Conservation (phyloP, 2,888 invertebrate genomes). For the Luperina testacea region DNA sequence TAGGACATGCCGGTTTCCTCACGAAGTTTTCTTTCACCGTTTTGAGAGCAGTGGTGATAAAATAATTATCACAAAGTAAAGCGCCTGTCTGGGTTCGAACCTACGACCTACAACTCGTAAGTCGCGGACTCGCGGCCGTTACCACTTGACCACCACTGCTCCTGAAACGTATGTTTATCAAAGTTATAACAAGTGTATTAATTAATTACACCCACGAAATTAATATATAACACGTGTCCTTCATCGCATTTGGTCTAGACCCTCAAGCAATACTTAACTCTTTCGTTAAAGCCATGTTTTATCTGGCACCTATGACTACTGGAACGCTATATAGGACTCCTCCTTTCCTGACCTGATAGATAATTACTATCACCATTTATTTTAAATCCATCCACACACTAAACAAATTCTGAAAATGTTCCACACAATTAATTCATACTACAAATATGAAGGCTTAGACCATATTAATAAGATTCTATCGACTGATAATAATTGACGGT, state of each 20-base stretch:
- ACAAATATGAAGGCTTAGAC: conserved; percentile 20
- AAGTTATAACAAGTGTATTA: no score
- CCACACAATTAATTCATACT: conserved; percentile 15
- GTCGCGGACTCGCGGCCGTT: no score
- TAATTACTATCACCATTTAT: background rate
- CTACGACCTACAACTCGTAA: no score
- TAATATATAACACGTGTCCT: background rate
- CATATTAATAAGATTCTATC: conserved; percentile 26
- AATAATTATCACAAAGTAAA: no score
- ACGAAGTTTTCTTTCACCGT: no score
- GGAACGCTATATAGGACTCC: background rate
- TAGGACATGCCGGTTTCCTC: no score
- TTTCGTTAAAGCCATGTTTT: background rate
- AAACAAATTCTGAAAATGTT: conserved; percentile 1
- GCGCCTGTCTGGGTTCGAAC: no score
- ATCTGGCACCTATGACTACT: background rate
- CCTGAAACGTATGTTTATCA: no score
- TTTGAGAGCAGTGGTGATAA: no score
- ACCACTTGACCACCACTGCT: no score
- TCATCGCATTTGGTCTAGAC: background rate
- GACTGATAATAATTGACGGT: conserved; percentile 20
- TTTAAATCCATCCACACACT: background rate
- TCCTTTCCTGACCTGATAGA: background rate
- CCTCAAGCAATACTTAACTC: no score
- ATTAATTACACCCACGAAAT: no score